A percentile compares a stretch with the other conserved stretches of the same genome.
Evolutionary conservation across 2,113 vertebrate genomes (phyloP).

Genomic region (Turdus rufiventris): DNA sequence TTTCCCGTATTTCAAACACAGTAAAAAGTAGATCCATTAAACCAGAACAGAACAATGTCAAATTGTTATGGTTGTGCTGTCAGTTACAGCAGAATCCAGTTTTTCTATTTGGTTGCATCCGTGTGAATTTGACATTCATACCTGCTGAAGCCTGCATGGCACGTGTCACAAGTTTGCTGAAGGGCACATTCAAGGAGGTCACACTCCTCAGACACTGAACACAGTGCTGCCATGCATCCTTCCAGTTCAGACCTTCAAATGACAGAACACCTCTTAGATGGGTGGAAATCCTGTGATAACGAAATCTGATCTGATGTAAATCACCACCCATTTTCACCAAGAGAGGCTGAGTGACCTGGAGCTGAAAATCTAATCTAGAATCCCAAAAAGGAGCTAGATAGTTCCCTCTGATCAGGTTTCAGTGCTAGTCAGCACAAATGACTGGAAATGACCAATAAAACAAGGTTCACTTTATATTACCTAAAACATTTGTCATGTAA

Average conservation of each 20-base stretch:
- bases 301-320: not conserved
- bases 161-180: not conserved
- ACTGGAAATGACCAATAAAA: not conserved
- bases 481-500: not conserved
- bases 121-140: not conserved
- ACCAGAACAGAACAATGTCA: not conserved
- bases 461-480: not conserved
- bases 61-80: not conserved
- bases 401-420: accelerated
- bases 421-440: not conserved
- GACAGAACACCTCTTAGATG: not conserved
- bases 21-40: not conserved
- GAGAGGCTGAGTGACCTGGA: not conserved
- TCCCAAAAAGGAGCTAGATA: not conserved
- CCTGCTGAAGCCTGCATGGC: not conserved
- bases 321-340: not conserved
- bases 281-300: not conserved
- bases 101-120: not conserved
- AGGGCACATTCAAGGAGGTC: not conserved
- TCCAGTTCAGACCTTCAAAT: not conserved
- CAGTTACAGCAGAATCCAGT: not conserved
- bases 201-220: not conserved
- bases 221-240: not conserved
- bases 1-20: not conserved
- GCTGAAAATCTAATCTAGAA: not conserved